Evolutionary conservation across 2,113 vertebrate species (phyloP).

Genomic region (Ranitomeya imitator): DNA sequence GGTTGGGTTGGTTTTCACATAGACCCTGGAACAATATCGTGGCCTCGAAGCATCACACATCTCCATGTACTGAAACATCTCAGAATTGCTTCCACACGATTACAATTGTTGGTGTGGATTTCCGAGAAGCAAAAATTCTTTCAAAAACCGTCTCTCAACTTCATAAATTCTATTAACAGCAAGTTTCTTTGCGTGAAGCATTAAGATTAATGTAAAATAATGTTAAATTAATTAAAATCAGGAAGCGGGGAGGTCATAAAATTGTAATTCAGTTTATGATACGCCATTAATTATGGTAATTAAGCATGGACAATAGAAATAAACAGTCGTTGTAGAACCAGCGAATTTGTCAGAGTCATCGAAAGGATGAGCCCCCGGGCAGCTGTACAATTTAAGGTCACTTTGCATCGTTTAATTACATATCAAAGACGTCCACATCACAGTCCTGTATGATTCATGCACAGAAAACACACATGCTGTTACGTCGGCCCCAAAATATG

Average conservation of each 20-base stretch:
- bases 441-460: conserved; percentile 41
- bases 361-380: conserved; percentile 29
- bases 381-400: conserved; percentile 27
- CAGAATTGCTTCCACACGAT: background rate
- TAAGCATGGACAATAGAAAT: conserved; percentile 26
- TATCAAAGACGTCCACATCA: conserved; percentile 48
- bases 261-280: conserved; percentile 1
- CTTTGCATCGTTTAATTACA: conserved; percentile 29
- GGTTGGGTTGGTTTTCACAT: too few species aligned
- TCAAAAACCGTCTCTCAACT: background rate
- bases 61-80: background rate
- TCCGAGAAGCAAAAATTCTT: background rate
- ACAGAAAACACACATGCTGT: conserved; percentile 28
- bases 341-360: conserved; percentile 17
- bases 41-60: background rate
- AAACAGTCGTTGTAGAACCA: conserved; percentile 3
- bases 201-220: conserved; percentile 43
- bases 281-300: background rate
- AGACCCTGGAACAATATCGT: too few species aligned
- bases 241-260: conserved; percentile 44
- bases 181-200: conserved; percentile 25
- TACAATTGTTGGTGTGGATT: background rate
- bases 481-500: conserved; percentile 12
- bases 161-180: background rate
- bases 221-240: conserved; percentile 45